Evolutionary conservation across 2,888 invertebrate species (phyloP), one percentile per base, ranked within the genome.

Genomic region (Tipula confusa): DNA sequence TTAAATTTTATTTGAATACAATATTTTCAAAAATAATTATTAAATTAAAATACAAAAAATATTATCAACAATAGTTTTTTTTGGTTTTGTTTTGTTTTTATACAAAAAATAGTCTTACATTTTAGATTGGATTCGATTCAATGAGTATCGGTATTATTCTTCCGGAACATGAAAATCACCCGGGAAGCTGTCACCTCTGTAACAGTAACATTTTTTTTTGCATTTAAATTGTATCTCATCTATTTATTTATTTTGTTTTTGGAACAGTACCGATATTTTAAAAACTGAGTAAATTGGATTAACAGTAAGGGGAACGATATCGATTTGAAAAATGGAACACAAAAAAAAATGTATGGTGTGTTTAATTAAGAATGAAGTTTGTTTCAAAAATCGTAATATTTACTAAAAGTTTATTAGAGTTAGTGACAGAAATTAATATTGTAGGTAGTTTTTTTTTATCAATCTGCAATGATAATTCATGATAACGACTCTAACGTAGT

Each of bases 81-180:
- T 43, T 43, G n/a, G n/a, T 18, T 43, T 43, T 43, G 43, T 43
- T 9, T 64, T 64, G 43, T 64, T 64, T n/a, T n/a, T n/a, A n/a
- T n/a, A n/a, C n/a, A n/a, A n/a, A n/a, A n/a, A n/a, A n/a, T n/a
- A n/a, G 64, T 64, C 18, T 64, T 64, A 64, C n/a, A n/a, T n/a
- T 64, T 64, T 64, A 24, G 64, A 64, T 64, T 64, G 64, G 64
- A 24, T 64, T 24, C 24, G 24, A 24, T 64, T 64, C 9, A 64
- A 9, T 24, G 64, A 24, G 9, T 24, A 64, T 64, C 64, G 9
- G 24, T 64, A 64, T 64, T 24, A 64, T 64, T 64, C 64, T 64
- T 64, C 64, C 64, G 64, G 64, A 64, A 64, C 64, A 24, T 64
- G 64, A 24, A 64, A 64, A 64, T 64, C 64, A 64, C 24, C 64